Base-by-base conservation (phyloP, 2,113 vertebrate species). In the Callaeas wilsoni region DNA sequence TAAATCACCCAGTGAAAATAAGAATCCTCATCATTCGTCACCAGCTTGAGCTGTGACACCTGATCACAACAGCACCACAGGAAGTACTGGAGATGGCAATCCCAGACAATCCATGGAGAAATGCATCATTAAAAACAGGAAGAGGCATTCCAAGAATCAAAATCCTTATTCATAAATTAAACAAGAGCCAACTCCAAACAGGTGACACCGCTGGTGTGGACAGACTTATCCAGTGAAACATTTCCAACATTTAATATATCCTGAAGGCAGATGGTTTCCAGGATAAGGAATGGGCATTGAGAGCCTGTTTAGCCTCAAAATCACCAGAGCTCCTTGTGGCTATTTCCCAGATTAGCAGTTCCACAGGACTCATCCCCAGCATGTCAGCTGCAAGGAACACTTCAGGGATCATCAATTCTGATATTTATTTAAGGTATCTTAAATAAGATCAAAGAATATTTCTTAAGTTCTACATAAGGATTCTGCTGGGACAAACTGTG, bases 211-310 rank as follows among this genome's bases (percentile, higher is more conserved):
- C 18, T 39, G 12, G 32, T 39, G 44, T 69, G 71, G n/a, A 35
- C 39, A 82, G 67, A 50, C 3, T 26, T 5, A 6, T 1, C 8
- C 78, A 57, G 32, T 11, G 52, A 35, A 42, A 50, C 60, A 35
- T 15, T 60, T 46, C 75, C 39, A 16, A 7, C 49, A 56, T 59
- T 75, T 6, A 8, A 11, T 8, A 5, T 0, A 3, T 4, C 8
- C 62, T 17, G 25, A 2, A 39, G 67, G 50, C 59, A 90, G 41
- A 7, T 6, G 27, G 42, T 4, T 33, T 44, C 30, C 84, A 89
- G 64, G 59, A 17, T 11, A 21, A 77, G 59, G 42, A 74, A 37
- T 1, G 39, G 46, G 50, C 68, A 60, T 10, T 11, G 52, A 47
- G n/a, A 81, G 49, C 29, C 52, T 13, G 5, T 33, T 73, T 6